Evolutionary conservation across 1,140 invertebrate species (phyloP).

Genomic region (Nasonia longicornis): DNA sequence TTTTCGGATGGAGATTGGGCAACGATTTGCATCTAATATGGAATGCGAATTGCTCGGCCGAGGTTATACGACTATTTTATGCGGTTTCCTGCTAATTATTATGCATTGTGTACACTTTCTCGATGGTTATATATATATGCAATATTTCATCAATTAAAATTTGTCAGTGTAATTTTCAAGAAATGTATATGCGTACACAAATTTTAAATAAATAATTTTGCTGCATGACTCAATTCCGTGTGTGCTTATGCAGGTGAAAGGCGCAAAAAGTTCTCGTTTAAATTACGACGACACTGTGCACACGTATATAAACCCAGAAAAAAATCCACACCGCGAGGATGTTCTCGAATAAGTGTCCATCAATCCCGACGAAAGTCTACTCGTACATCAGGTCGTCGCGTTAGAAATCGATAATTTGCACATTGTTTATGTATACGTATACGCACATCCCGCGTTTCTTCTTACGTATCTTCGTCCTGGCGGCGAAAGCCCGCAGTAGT

Average conservation of each 20-base stretch:
- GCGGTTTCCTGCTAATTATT: neutral
- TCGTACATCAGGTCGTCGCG: neutral
- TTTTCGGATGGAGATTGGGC: too few species aligned
- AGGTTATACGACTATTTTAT: neutral
- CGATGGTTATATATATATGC: neutral
- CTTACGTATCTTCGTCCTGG: neutral
- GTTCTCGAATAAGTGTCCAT: neutral
- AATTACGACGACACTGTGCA: neutral
- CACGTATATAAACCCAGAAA: too few species aligned
- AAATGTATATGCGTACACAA: neutral
- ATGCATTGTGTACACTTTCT: neutral
- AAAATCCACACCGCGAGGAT: too few species aligned
- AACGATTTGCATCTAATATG: neutral
- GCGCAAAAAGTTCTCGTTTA: neutral
- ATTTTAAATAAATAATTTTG: neutral
- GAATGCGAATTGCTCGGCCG: neutral
- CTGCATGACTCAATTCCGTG: neutral
- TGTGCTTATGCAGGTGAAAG: neutral
- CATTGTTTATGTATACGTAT: neutral
- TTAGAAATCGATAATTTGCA: slow-evolving; percentile 38
- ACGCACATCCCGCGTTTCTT: neutral
- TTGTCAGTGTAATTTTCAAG: too few species aligned
- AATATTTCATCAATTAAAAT: too few species aligned
- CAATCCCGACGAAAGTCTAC: neutral
- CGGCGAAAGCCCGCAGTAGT: slow-evolving; percentile 12